These are phyloP conservation scores for Siderastrea radians DNA, from an alignment of 92 coral and sea anemone genomes.

Conservation along the genomic window DNA sequence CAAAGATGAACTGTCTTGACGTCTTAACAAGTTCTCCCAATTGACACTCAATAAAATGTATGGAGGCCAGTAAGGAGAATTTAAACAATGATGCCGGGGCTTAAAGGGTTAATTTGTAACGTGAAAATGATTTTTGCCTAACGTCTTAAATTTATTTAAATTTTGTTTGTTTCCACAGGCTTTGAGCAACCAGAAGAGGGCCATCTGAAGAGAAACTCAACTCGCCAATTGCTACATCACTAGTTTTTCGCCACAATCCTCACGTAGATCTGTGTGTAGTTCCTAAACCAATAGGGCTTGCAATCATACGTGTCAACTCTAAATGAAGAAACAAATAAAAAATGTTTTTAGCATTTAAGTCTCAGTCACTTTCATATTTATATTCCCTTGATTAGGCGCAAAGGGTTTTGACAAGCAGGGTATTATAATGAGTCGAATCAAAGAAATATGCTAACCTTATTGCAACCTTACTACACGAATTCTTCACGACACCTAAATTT, in stretches of 20 bases:
- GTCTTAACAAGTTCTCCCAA: no score
- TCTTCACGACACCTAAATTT: no score
- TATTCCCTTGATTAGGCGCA: neutral
- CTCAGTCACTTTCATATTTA: no score
- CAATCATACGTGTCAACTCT: slow-evolving; percentile 79
- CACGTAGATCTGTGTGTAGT: slow-evolving; percentile 75
- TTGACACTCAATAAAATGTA: no score
- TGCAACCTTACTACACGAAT: no score
- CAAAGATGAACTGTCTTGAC: no score
- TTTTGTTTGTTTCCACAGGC: neutral
- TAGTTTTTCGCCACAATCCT: slow-evolving; percentile 77
- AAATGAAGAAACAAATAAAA: slow-evolving; percentile 12
- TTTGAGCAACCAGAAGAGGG: neutral
- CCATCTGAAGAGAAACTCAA: neutral
- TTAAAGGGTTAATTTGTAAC: neutral
- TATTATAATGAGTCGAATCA: no score
- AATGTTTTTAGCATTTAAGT: no score
- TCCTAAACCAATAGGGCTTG: slow-evolving; percentile 75
- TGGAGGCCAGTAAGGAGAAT: no score
- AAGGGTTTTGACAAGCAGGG: neutral
- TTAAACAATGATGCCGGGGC: no score
- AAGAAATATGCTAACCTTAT: no score
- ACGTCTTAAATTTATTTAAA: no score
- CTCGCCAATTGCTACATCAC: slow-evolving; percentile 82
- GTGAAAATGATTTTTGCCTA: neutral